Conservation (phyloP, 2,888 invertebrate species). For the Sabatieria punctata region DNA sequence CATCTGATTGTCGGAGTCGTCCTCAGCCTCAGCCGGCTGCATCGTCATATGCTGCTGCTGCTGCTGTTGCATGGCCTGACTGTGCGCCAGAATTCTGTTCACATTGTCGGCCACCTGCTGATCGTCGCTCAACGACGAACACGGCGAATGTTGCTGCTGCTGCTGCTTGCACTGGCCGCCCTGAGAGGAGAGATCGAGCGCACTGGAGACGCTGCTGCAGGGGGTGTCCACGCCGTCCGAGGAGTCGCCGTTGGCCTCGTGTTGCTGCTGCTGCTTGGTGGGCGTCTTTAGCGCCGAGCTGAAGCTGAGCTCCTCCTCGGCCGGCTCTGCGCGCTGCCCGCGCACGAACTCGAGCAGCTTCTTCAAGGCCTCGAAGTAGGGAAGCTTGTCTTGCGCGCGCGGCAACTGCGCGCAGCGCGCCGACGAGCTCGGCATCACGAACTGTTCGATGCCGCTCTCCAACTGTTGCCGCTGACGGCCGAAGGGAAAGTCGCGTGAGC, state of each 20-base stretch:
- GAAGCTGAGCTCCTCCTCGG: constrained; percentile 1
- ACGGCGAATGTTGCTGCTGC: no score
- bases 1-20: background rate
- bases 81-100: no score
- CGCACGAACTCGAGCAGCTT: constrained; percentile 5
- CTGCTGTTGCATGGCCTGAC: no score
- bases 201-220: no score
- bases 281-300: background rate
- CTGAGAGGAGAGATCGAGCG: no score
- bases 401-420: constrained; percentile 91
- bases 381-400: constrained; percentile 91
- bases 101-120: no score
- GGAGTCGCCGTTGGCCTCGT: no score
- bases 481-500: constrained; percentile 89
- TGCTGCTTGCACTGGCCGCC: no score
- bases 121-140: no score
- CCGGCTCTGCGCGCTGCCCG: background rate
- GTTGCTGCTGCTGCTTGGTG: no score
- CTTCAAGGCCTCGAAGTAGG: constrained; percentile 64
- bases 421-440: constrained; percentile 97
- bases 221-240: no score
- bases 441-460: constrained; percentile 72
- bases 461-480: constrained; percentile 83
- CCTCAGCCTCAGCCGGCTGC: background rate
- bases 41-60: background rate